Conservation (phyloP, 2,797 vertebrate species). For the Poeciliopsis infans region DNA sequence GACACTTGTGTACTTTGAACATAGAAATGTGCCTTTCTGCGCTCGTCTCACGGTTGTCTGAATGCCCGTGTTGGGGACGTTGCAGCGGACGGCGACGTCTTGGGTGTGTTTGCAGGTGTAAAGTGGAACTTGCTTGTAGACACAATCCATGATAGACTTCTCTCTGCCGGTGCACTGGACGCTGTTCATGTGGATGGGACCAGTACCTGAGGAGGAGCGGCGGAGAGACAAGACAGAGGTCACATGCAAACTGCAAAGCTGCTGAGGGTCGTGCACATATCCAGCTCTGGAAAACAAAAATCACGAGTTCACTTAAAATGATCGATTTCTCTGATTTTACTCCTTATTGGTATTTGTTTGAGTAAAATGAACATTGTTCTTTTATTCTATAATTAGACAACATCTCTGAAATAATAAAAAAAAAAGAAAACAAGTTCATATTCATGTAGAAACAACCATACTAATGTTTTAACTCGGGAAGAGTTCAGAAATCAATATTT, state of each 20-base stretch:
- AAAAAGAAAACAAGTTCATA: too few relatives aligned
- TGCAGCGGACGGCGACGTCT: conserved; percentile 91
- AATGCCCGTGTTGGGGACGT: conserved; percentile 85
- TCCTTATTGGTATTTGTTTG: too few relatives aligned
- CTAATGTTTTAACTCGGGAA: too few relatives aligned
- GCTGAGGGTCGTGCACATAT: background rate
- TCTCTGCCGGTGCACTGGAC: conserved; percentile 89
- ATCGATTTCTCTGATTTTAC: too few relatives aligned
- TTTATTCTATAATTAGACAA: too few relatives aligned
- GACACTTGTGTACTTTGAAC: background rate
- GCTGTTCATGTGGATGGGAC: conserved; percentile 92
- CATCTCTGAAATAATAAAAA: too few relatives aligned
- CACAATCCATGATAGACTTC: conserved; percentile 84
- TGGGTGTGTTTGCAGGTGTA: conserved; percentile 86
- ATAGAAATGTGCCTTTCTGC: background rate
- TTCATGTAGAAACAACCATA: too few relatives aligned
- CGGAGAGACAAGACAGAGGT: conserved; percentile 12
- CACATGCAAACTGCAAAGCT: conserved; percentile 9
- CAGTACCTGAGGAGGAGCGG: conserved; percentile 81
- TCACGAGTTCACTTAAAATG: background rate
- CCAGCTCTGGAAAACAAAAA: background rate
- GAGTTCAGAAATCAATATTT: too few relatives aligned
- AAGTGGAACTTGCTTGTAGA: conserved; percentile 78
- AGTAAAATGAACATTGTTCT: too few relatives aligned
- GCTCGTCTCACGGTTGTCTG: conserved; percentile 81